phyloP scores from a whole-genome alignment of 2,888 invertebrate genomes.

The Rhogogaster chlorosoma region DNA sequence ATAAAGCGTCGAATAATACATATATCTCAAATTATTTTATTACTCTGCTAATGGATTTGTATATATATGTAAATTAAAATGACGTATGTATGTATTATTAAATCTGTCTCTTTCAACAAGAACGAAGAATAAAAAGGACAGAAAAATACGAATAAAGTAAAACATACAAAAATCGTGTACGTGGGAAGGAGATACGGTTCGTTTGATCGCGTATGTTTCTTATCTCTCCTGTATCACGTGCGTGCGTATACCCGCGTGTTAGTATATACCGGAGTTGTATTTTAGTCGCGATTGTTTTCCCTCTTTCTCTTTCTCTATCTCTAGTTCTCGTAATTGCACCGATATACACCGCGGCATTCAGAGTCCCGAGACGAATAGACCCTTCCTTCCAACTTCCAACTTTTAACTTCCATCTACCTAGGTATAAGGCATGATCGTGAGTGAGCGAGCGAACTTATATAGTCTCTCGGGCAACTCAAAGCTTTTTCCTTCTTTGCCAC shows the following conservation, averaged over 20 bases:
- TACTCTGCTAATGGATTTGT: neutral
- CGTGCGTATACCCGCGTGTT: neutral
- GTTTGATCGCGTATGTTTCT: conserved; percentile 21
- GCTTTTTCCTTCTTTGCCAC: conserved; percentile 35
- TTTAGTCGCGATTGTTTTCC: neutral
- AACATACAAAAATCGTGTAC: neutral
- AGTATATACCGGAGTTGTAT: neutral
- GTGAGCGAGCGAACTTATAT: neutral
- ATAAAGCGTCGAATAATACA: neutral
- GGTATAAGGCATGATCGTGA: neutral
- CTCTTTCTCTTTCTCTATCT: conserved; percentile 22
- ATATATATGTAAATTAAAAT: neutral
- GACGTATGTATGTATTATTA: neutral
- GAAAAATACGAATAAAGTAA: neutral
- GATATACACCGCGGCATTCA: neutral
- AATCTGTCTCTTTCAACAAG: neutral
- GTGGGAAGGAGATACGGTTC: conserved; percentile 40
- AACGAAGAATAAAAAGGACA: neutral
- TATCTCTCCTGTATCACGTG: neutral
- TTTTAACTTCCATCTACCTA: neutral
- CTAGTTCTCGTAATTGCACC: conserved; percentile 23
- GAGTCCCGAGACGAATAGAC: neutral
- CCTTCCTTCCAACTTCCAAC: neutral
- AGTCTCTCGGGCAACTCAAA: neutral
- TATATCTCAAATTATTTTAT: neutral